Conservation (phyloP, 2,888 invertebrate genomes). For the Melinopterus prodromus region DNA sequence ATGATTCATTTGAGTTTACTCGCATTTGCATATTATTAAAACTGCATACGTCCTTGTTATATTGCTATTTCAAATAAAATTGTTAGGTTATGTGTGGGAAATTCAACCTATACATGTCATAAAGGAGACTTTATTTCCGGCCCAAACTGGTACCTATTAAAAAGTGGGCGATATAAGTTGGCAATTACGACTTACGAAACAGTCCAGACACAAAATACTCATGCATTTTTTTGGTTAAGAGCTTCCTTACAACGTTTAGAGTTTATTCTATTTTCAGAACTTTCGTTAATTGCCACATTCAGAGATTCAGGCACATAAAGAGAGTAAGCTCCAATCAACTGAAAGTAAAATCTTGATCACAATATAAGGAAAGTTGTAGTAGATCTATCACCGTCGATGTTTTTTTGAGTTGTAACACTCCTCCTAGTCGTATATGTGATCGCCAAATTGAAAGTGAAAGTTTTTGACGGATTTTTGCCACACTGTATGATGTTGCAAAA, state of each 20-base stretch:
- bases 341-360: background rate
- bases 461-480: background rate
- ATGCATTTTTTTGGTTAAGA: background rate
- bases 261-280: conserved; percentile 4
- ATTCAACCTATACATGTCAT: background rate
- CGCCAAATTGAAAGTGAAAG: background rate
- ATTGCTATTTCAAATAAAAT: background rate
- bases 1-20: background rate
- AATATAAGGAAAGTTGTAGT: background rate
- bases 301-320: background rate
- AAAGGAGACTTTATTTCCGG: background rate
- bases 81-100: background rate
- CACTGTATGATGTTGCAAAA: too few species aligned
- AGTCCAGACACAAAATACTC: background rate
- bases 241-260: background rate
- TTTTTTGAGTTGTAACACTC: background rate
- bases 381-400: background rate
- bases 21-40: background rate
- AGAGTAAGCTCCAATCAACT: background rate
- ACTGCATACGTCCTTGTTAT: background rate
- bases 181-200: background rate
- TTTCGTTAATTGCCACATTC: background rate
- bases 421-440: background rate
- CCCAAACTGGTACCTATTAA: background rate
- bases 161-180: background rate